Evolutionary conservation across 2,113 vertebrate species (phyloP), one percentile per base, ranked within the genome.

Genomic region (Ancistrus triradiatus): DNA sequence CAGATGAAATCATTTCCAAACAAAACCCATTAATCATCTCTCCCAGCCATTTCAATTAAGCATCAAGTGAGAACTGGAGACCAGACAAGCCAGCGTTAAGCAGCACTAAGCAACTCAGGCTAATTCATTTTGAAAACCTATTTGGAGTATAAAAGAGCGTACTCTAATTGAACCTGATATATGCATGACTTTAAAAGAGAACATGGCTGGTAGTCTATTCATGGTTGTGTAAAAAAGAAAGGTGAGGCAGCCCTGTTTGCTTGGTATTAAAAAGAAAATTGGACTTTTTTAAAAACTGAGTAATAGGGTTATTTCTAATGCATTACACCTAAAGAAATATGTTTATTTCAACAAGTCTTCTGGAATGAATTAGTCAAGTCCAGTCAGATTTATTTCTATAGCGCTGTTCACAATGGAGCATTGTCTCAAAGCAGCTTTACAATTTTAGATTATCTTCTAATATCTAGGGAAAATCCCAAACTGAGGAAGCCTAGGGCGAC

Each of bases 91-190:
- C 17, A 7, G 11, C 3, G 22, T 47, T 62, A 66, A 52, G 49
- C 31, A 48, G 52, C 48, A 31, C 8, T n/a, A 25, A 59, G 64
- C 27, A 15, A 59, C 58, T 50, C 38, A 11, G 18, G 11, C 40
- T 59, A 60, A 75, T 71, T 71, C 21, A 31, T 64, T 71, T 52
- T 49, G 68, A 75, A 71, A 71, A 71, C 59, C 68, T 63, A 21
- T 52, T 64, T 49, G 47, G n/a, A 13, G 19, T 15, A 58, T 68
- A 67, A 68, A 59, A 49, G 59, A 49, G 38, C 25, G 27, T 6
- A 7, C 19, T 42, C 11, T 75, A 63, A 75, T 71, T 75, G 48
- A 68, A 71, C 19, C 14, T 68, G 68, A 75, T 75, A 49, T 63
- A 66, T 51, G 19, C 40, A 50, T 48, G 52, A 50, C 47, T 48